Percentiles rank a stretch among this genome's conserved stretches.
Evolutionary conservation across 2,888 invertebrate species (phyloP).

Genomic region (Caenorhabditis becei): DNA sequence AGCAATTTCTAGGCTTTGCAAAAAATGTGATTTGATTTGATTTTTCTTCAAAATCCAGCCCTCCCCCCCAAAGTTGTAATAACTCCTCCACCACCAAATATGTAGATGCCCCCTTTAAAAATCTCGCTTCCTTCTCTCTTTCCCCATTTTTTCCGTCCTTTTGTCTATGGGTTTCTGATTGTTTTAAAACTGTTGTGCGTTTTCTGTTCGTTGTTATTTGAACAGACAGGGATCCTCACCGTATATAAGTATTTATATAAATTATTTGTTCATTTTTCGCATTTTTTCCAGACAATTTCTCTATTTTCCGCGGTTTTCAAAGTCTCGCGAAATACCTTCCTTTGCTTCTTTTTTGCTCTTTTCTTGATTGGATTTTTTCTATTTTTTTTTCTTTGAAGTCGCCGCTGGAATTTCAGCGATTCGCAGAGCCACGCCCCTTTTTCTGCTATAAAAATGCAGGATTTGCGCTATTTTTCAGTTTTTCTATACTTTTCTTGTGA

Average conservation of each 20-base stretch:
- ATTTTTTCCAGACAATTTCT: not conserved
- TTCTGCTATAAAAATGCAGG: not conserved
- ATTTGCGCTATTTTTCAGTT: not conserved
- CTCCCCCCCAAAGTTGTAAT: slow-evolving; percentile 40
- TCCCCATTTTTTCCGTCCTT: slow-evolving; percentile 7
- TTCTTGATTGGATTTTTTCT: slow-evolving; percentile 6
- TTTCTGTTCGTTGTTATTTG: slow-evolving; percentile 3
- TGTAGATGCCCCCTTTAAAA: slow-evolving; percentile 8
- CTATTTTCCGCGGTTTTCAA: not conserved
- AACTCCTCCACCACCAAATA: not conserved
- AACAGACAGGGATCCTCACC: slow-evolving; percentile 28
- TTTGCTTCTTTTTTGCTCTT: not conserved
- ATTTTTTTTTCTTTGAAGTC: slow-evolving; percentile 30
- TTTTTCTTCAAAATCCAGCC: not conserved
- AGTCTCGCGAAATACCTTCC: slow-evolving; percentile 46
- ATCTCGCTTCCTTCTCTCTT: slow-evolving; percentile 13
- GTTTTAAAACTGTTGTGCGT: slow-evolving; percentile 48
- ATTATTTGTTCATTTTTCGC: slow-evolving; percentile 23
- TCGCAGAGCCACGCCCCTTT: not conserved
- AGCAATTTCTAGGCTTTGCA: slow-evolving; percentile 26
- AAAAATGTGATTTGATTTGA: slow-evolving; percentile 8
- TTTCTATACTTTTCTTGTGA: not conserved
- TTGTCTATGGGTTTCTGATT: slow-evolving; percentile 42
- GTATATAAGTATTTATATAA: slow-evolving; percentile 3
- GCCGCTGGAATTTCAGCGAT: slow-evolving; percentile 18